Base-by-base conservation (phyloP, 2,888 invertebrate species). In the Saturnia pavonia region DNA sequence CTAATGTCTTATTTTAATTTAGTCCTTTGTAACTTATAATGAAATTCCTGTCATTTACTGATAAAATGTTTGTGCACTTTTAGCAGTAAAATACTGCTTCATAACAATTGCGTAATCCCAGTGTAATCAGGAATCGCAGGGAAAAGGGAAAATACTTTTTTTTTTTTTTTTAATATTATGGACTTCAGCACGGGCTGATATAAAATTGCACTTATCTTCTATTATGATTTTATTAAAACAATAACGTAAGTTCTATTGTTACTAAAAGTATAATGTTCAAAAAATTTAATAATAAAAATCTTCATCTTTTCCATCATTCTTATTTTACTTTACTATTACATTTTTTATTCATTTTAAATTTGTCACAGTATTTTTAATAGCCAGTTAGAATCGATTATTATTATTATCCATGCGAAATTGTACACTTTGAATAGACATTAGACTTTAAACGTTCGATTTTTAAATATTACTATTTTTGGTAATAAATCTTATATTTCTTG, bases 401-500 rank as follows among this genome's bases (percentile, higher is more conserved):
- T 27, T 60, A 27, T 60, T 60, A 60, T 60, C 25, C 27, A 27
- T 60, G 27, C 25, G 16, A 60, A 27, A 25, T 27, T 25, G 27
- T 27, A 25, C 12, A 25, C 14, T 60, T 27, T 27, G 27, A 40
- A n/a, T 65, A 65, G 12, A 9, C 40, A 19, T 40, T 65, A 11
- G 7, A 65, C n/a, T 19, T 34, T 1, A 40, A 9, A 65, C 40
- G 34, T 34, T 67, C 42, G 8, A 34, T n/a, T 67, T 34, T 42
- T 19, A 25, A 25, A 27, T 71, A 71, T 69, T 68, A n/a, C 78
- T 71, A 75, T 77, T 73, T 78, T 75, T 74, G 84, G 80, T 43
- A 67, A 76, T 60, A 71, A 75, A 73, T 74, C 78, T 73, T 74
- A 76, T 69, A 73, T 75, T 74, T 72, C 75, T 74, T 73, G n/a